Base-by-base conservation (phyloP, 2,797 vertebrate genomes). In the Mareca strepera region DNA sequence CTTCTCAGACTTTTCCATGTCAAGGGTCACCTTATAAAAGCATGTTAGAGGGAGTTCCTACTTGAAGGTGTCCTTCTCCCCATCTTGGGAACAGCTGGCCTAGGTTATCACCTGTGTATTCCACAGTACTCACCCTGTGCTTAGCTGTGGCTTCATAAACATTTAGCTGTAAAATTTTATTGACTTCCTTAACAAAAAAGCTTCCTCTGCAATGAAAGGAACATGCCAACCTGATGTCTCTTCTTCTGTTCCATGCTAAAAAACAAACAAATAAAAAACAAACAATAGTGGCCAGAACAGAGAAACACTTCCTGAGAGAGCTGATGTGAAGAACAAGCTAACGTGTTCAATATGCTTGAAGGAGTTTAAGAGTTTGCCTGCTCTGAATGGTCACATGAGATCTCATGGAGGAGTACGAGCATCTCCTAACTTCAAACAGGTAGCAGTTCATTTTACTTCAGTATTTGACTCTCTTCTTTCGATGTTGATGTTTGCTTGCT, bases 341-440 rank as follows among this genome's bases (percentile, higher is more conserved):
- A 96, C 98, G 20, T 99, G 99, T 93, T 97, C 98, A 53, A 96
- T 99, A 96, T 99, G 99, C 97, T 97, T 98, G 70, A 98, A 99
- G 86, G 98, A 98, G 73, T 99, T 99, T 96, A 98, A 98, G 97
- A 99, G 99, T 94, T 98, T 99, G 53, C 99, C 99, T 12, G 99
- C 99, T 52, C 97, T 99, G n/a, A 99, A 99, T 20, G 99, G 99
- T 81, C 99, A 99, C 97, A 99, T 99, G 98, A 98, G 99, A 69
- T 99, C 98, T 55, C 99, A 99, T 1, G 98, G 99, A 80, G 98
- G 98, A 78, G 97, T 98, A 93, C 98, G 98, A 97, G 97, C 98
- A 82, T 98, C 98, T 90, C 97, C 98, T 68, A 97, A 95, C 91
- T 97, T 98, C 95, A 98, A 98, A 97, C 98, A 98, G 98, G 98